phyloP scores from a whole-genome alignment of 2,797 vertebrate species.

The Melanotaenia trifasciata region DNA sequence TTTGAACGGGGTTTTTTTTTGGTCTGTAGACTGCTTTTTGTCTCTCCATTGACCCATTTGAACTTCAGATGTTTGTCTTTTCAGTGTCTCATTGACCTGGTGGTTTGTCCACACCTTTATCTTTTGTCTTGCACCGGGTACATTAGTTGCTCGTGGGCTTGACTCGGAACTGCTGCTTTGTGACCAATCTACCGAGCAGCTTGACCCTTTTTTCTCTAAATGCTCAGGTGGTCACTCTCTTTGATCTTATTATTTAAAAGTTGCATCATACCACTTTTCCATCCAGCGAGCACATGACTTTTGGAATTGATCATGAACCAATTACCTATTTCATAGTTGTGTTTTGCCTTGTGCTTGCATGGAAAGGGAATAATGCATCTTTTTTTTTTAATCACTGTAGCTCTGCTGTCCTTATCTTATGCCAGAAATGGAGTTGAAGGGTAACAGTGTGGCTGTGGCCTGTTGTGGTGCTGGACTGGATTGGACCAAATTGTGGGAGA shows the following conservation, averaged over 20 bases:
- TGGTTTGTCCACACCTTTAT: conserved; percentile 66
- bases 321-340: conserved; percentile 41
- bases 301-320: conserved; percentile 31
- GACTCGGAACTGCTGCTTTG: conserved; percentile 60
- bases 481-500: conserved; percentile 59
- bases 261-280: conserved; percentile 79
- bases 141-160: conserved; percentile 48
- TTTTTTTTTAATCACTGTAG: conserved; percentile 50
- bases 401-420: conserved; percentile 67
- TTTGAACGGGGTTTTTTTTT: conserved; percentile 63
- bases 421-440: conserved; percentile 57
- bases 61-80: conserved; percentile 70
- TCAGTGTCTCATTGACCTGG: conserved; percentile 73
- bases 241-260: conserved; percentile 78
- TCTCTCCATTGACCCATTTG: conserved; percentile 81
- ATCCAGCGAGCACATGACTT: conserved; percentile 51
- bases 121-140: conserved; percentile 64
- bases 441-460: conserved; percentile 42
- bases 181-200: conserved; percentile 67
- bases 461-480: conserved; percentile 59
- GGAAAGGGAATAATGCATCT: conserved; percentile 81
- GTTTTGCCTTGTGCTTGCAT: conserved; percentile 57
- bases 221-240: conserved; percentile 75
- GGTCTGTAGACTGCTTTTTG: conserved; percentile 62
- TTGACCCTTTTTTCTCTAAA: conserved; percentile 69